Evolutionary conservation across 2,797 vertebrate species (phyloP).

Genomic region (Lophotriccus pileatus): DNA sequence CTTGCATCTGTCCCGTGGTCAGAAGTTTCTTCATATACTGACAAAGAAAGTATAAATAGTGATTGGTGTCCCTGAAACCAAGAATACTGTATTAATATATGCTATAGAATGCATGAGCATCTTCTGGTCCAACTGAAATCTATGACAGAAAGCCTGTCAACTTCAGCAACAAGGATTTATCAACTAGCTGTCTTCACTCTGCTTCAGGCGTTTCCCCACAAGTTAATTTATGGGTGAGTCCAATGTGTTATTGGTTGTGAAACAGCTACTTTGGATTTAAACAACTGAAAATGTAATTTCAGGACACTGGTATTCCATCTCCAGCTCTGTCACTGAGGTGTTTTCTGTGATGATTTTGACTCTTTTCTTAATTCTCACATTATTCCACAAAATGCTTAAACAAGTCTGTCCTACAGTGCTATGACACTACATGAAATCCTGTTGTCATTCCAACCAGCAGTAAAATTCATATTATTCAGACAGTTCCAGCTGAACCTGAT

Average conservation of each 20-base stretch:
- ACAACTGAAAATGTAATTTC: not conserved
- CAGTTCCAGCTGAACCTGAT: not conserved
- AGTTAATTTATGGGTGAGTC: not conserved
- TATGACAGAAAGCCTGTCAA: not conserved
- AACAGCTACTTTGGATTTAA: not conserved
- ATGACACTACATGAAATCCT: not conserved
- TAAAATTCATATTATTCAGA: not conserved
- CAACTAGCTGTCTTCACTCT: not conserved
- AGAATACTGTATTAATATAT: not conserved
- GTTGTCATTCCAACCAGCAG: not conserved
- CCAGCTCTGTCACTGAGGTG: not conserved
- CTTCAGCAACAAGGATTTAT: not conserved
- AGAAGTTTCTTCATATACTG: not conserved
- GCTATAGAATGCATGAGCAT: not conserved
- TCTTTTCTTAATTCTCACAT: not conserved
- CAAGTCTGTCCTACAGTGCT: not conserved
- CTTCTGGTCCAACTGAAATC: not conserved
- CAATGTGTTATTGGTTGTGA: not conserved
- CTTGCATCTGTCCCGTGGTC: accelerated
- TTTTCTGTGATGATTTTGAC: not conserved
- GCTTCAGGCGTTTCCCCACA: not conserved
- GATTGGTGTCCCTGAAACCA: not conserved
- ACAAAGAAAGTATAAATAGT: not conserved
- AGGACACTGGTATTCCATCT: not conserved
- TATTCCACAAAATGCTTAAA: not conserved